Base-by-base conservation (phyloP, 2,797 vertebrate species). In the Falco naumanni region DNA sequence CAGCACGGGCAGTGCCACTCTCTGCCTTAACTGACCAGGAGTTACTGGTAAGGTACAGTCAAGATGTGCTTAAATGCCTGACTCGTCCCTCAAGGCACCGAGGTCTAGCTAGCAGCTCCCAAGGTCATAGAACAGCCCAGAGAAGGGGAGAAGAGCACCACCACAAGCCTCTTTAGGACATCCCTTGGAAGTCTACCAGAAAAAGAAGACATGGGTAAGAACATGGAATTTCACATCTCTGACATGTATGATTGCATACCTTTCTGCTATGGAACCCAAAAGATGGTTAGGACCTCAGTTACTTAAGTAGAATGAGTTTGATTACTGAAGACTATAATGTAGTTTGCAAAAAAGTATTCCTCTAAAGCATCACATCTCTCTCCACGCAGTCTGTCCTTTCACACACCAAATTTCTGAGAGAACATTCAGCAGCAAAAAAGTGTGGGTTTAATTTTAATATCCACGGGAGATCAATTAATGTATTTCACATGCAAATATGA, bases 401-500 rank as follows among this genome's bases (percentile, higher is more conserved):
- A 33, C 45, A 50, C 24, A 85, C 33, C 29, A 91, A 79, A 91
- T 20, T 95, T 96, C 86, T 60, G 69, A 79, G 43, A 51, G 61
- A 94, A 33, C 79, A 72, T 77, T 95, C 41, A 70, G 72, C 26
- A 24, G 61, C 11, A 59, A 90, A 96, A 93, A 71, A 92, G 39
- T 34, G 19, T 54, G 79, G 53, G 59, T 95, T 97, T 97, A 95
- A 95, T 97, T 96, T 96, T 95, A 96, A 95, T 95, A 85, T 74
- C 81, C 87, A 66, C 79, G 93, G 78, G 91, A 97, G 94, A 97
- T 96, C 95, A 95, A 95, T 96, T 97, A 97, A 96, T 94, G 48
- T 87, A 96, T 95, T 90, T 95, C 77, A 86, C 95, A 97, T 91
- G 93, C 95, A 97, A 96, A 97, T 97, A 93, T 65, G 90, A 96